Conservation (phyloP, 2,113 vertebrate genomes). For the Stigmatopora argus region DNA sequence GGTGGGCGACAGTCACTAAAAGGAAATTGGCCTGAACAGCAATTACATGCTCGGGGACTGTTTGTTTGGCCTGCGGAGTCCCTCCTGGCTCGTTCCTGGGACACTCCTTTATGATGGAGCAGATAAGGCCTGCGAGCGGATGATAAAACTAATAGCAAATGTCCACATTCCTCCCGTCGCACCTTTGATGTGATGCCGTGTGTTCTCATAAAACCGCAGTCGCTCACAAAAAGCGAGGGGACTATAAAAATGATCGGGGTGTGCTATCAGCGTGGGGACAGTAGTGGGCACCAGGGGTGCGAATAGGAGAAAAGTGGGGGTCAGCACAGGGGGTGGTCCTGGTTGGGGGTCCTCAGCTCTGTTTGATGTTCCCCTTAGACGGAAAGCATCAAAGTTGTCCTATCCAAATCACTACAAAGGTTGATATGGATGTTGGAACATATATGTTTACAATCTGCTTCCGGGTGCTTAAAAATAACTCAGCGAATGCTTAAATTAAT, state of each 20-base stretch:
- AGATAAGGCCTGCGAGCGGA: slow-evolving; percentile 50
- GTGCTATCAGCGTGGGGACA: slow-evolving; percentile 49
- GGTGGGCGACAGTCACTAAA: background rate
- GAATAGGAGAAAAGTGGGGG: slow-evolving; percentile 45
- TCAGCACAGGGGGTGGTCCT: slow-evolving; percentile 12
- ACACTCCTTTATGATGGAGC: slow-evolving; percentile 56
- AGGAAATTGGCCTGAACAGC: slow-evolving; percentile 1
- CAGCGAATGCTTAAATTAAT: too few species aligned
- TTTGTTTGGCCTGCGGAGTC: slow-evolving; percentile 34
- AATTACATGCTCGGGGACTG: slow-evolving; percentile 29
- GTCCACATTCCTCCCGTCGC: slow-evolving; percentile 62
- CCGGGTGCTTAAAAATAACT: too few species aligned
- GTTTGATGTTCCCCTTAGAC: slow-evolving; percentile 54
- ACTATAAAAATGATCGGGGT: slow-evolving; percentile 59
- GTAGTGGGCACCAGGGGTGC: slow-evolving; percentile 50
- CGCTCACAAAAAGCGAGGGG: slow-evolving; percentile 56
- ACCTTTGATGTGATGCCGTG: slow-evolving; percentile 58
- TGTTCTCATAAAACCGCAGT: slow-evolving; percentile 56
- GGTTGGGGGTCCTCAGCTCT: slow-evolving; percentile 31
- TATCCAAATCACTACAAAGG: too few species aligned
- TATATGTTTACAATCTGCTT: too few species aligned
- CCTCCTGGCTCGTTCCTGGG: slow-evolving; percentile 42
- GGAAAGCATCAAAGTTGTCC: slow-evolving; percentile 17
- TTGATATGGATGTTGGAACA: too few species aligned
- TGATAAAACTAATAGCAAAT: slow-evolving; percentile 65